Evolutionary conservation across 2,888 invertebrate species (phyloP).

Genomic region (Aphodius sticticus): DNA sequence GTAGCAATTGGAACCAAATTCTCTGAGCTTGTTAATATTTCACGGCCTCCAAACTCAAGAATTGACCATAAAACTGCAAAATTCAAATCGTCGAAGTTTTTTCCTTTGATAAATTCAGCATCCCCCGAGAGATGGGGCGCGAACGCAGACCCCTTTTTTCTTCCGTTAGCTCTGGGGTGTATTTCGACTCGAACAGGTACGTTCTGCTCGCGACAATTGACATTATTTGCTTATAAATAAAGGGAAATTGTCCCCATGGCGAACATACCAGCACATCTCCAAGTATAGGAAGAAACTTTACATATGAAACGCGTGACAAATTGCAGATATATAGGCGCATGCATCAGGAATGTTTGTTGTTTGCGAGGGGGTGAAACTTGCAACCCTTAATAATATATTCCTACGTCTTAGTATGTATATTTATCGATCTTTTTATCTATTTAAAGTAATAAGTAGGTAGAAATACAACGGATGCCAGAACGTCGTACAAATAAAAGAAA

Average conservation of each 20-base stretch:
- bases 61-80: not conserved
- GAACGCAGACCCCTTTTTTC: conserved; percentile 11
- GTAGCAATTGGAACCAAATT: not conserved
- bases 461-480: too few relatives aligned
- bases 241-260: conserved; percentile 56
- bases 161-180: conserved; percentile 7
- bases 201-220: conserved; percentile 49
- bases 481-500: too few relatives aligned
- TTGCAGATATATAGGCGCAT: conserved; percentile 48
- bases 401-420: too few relatives aligned
- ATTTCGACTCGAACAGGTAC: conserved; percentile 13
- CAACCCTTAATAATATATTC: too few relatives aligned
- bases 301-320: not conserved
- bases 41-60: not conserved
- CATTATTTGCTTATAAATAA: conserved; percentile 60
- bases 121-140: not conserved
- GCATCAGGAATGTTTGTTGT: conserved; percentile 31
- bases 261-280: conserved; percentile 46
- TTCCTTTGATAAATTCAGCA: not conserved
- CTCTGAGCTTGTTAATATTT: not conserved
- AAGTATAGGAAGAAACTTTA: conserved; percentile 44
- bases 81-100: not conserved
- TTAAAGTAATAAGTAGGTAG: too few relatives aligned
- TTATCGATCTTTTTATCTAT: too few relatives aligned
- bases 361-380: conserved; percentile 30